Conservation (phyloP, 2,113 vertebrate genomes). For the Argyrosomus japonicus region DNA sequence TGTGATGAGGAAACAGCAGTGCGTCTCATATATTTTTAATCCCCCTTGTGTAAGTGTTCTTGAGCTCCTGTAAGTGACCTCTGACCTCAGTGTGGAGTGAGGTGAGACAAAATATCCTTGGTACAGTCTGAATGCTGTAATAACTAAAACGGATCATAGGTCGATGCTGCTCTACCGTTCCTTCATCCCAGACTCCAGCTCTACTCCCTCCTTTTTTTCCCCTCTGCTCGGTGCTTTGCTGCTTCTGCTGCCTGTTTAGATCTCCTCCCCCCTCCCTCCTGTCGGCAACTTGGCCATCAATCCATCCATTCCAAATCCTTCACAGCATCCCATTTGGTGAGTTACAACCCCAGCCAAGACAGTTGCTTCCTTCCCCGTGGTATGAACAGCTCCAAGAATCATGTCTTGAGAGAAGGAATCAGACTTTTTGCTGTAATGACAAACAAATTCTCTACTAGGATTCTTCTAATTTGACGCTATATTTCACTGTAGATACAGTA, state of each 20-base stretch:
- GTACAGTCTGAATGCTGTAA: background rate
- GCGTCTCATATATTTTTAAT: background rate
- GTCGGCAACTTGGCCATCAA: constrained; percentile 31
- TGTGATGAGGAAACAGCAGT: background rate
- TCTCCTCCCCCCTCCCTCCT: constrained; percentile 3
- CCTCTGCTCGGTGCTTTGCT: constrained; percentile 11
- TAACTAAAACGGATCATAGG: background rate
- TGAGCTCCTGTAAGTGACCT: background rate
- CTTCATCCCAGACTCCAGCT: constrained; percentile 9
- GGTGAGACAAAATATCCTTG: background rate
- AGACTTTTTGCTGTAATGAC: background rate
- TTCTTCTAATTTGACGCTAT: background rate
- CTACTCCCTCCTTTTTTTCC: background rate
- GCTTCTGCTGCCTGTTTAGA: constrained; percentile 19
- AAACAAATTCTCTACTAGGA: background rate
- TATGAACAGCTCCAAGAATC: background rate
- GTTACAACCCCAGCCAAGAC: constrained; percentile 1
- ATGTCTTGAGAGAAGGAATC: background rate
- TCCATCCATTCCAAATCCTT: constrained; percentile 36
- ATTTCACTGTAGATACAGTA: background rate
- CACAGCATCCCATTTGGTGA: constrained; percentile 23
- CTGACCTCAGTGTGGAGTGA: background rate
- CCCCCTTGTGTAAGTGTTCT: background rate
- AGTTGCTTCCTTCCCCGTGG: background rate
- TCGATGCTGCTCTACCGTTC: background rate